Evolutionary conservation across 2,113 vertebrate genomes (phyloP).

Genomic region (Syngnathus floridae): DNA sequence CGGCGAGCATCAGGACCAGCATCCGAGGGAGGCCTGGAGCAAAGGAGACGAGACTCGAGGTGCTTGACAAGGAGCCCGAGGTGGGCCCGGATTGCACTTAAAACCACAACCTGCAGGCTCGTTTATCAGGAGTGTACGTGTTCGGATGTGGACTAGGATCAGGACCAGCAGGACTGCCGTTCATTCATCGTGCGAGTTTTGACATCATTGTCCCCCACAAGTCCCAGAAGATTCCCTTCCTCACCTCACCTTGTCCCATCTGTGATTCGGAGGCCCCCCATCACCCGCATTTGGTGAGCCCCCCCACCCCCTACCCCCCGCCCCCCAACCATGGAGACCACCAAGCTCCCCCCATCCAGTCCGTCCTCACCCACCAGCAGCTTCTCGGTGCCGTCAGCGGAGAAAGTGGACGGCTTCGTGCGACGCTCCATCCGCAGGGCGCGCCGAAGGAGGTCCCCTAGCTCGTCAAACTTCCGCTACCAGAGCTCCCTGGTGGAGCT

Average conservation of each 20-base stretch:
- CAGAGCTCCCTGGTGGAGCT: conserved; percentile 92
- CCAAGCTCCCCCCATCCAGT: conserved; percentile 84
- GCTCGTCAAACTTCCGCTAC: conserved; percentile 90
- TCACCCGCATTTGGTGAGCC: too few relatives aligned
- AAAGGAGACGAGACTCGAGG: not conserved
- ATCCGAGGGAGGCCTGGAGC: conserved; percentile 15
- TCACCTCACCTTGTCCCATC: conserved; percentile 11
- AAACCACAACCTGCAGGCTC: not conserved
- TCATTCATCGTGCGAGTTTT: not conserved
- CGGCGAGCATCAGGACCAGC: not conserved
- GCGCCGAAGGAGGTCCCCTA: conserved; percentile 84
- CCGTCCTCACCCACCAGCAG: conserved; percentile 86
- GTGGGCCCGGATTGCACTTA: not conserved
- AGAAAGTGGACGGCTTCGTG: conserved; percentile 90
- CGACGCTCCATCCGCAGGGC: conserved; percentile 84
- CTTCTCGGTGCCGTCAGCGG: conserved; percentile 84
- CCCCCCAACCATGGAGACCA: conserved; percentile 66
- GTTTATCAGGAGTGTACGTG: not conserved
- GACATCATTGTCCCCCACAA: not conserved
- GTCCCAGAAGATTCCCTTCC: not conserved
- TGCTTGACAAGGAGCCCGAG: not conserved
- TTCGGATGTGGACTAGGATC: not conserved
- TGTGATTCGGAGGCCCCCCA: conserved; percentile 12
- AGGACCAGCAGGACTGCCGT: not conserved
- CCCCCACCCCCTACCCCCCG: not conserved